phyloP scores from a whole-genome alignment of 2,888 invertebrate species.

The Archaeoteleia sp. region DNA sequence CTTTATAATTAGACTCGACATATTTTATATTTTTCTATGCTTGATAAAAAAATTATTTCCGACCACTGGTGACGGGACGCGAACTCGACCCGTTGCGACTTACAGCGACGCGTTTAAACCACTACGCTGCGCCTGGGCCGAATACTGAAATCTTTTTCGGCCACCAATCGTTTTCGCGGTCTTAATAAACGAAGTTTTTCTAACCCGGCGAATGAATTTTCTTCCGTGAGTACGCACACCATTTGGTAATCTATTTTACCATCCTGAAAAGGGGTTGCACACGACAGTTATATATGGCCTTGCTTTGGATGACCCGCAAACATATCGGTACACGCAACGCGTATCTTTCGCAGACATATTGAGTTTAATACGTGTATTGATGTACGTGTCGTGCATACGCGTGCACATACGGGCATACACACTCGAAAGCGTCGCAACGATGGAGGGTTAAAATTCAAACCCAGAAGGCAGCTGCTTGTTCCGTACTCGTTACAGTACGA shows the following conservation, averaged over 20 bases:
- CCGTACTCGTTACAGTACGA: conserved; percentile 45
- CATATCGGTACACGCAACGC: conserved; percentile 21
- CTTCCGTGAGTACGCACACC: too few species aligned
- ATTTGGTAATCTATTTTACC: conserved; percentile 17
- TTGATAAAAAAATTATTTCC: too few species aligned
- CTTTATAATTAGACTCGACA: too few species aligned
- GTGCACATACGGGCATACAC: conserved; percentile 13
- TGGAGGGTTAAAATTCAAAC: conserved; percentile 44
- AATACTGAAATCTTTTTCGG: too few species aligned
- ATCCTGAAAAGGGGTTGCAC: conserved; percentile 21
- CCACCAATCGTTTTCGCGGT: too few species aligned
- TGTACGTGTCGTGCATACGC: conserved; percentile 15
- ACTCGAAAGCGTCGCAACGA: conserved; percentile 26
- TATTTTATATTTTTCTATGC: too few species aligned
- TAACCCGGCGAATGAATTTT: too few species aligned
- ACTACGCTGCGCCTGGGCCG: too few species aligned
- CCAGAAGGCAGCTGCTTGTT: conserved; percentile 45
- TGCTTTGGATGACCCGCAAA: conserved; percentile 36
- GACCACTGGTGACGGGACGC: too few species aligned
- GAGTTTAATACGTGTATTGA: conserved; percentile 23
- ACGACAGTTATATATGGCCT: conserved; percentile 24
- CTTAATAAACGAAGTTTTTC: too few species aligned
- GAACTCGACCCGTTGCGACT: too few species aligned
- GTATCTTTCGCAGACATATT: conserved; percentile 29
- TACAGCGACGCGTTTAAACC: too few species aligned